A percentile compares a stretch with the other conserved stretches of the same genome.
Evolutionary conservation across 2,888 invertebrate genomes (phyloP).

Genomic region (Drosophila yooni): DNA sequence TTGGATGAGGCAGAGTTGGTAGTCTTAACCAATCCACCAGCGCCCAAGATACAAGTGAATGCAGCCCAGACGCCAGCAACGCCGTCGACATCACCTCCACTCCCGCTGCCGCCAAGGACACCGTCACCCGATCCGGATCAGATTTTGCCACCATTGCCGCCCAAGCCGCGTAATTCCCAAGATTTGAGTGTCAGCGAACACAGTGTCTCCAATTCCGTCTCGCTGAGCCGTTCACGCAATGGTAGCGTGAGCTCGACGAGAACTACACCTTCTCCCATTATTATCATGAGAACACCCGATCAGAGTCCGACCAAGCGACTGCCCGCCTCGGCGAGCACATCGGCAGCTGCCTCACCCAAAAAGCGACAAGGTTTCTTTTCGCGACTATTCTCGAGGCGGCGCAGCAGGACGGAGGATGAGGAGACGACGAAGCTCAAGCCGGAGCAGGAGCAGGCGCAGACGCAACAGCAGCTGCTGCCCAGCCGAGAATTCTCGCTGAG

Average conservation of each 20-base stretch:
- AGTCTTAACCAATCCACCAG: slow-evolving; percentile 84
- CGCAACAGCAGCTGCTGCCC: slow-evolving; percentile 73
- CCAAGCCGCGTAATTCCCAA: slow-evolving; percentile 89
- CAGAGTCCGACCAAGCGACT: slow-evolving; percentile 86
- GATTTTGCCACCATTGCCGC: slow-evolving; percentile 91
- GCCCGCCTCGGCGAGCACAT: slow-evolving; percentile 73
- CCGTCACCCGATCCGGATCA: slow-evolving; percentile 86
- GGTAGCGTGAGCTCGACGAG: slow-evolving; percentile 78
- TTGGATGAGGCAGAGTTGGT: slow-evolving; percentile 84
- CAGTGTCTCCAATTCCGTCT: slow-evolving; percentile 66
- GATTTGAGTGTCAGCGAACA: slow-evolving; percentile 70
- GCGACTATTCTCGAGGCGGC: slow-evolving; percentile 87
- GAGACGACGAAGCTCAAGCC: slow-evolving; percentile 31
- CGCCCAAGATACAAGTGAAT: slow-evolving; percentile 86
- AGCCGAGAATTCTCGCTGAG: slow-evolving; percentile 80
- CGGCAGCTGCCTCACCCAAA: slow-evolving; percentile 85
- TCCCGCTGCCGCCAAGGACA: slow-evolving; percentile 77
- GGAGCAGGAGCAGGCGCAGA: slow-evolving; percentile 50
- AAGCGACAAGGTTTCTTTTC: slow-evolving; percentile 88
- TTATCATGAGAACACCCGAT: slow-evolving; percentile 85
- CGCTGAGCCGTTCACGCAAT: slow-evolving; percentile 71
- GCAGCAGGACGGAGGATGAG: slow-evolving; percentile 83
- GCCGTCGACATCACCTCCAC: slow-evolving; percentile 69
- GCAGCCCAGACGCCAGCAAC: slow-evolving; percentile 80
- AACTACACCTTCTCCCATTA: slow-evolving; percentile 83